Percentiles rank a stretch among this genome's conserved stretches.
Conservation (phyloP, 2,797 vertebrate genomes). For the Gymnopithys bicolor region DNA sequence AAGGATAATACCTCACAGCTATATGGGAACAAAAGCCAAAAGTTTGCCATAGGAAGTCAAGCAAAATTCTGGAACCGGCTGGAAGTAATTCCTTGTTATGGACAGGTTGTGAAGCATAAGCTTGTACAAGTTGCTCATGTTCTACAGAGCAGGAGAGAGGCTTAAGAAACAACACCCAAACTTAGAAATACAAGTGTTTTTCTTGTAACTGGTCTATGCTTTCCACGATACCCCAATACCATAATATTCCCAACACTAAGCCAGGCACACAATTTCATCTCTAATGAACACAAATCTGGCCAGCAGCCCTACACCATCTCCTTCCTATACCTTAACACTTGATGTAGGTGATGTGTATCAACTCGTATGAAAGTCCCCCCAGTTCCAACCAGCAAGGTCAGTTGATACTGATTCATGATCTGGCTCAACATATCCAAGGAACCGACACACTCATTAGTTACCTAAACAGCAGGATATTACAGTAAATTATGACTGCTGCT, state of each 20-base stretch:
- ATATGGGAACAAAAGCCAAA: background rate
- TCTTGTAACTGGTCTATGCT: background rate
- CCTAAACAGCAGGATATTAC: background rate
- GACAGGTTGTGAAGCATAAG: background rate
- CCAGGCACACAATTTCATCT: background rate
- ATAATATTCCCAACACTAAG: background rate
- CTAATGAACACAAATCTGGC: background rate
- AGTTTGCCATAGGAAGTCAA: background rate
- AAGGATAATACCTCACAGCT: constrained; percentile 23
- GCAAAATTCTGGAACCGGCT: background rate
- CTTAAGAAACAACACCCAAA: background rate
- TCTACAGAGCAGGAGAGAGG: background rate
- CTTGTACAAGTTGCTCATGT: background rate
- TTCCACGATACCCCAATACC: background rate
- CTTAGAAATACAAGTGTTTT: background rate
- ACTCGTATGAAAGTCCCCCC: background rate
- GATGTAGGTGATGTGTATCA: fast-evolving
- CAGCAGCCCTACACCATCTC: background rate
- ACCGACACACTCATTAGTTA: background rate
- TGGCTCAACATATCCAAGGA: background rate
- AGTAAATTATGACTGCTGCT: constrained; percentile 20
- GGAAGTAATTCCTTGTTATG: background rate
- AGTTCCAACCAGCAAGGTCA: background rate
- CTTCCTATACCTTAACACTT: background rate
- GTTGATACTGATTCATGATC: background rate